Percentiles rank a stretch among this genome's conserved stretches.
These are phyloP conservation scores for Archips xylosteana DNA, from an alignment of 2,888 invertebrate genomes.

Conservation along the genomic window DNA sequence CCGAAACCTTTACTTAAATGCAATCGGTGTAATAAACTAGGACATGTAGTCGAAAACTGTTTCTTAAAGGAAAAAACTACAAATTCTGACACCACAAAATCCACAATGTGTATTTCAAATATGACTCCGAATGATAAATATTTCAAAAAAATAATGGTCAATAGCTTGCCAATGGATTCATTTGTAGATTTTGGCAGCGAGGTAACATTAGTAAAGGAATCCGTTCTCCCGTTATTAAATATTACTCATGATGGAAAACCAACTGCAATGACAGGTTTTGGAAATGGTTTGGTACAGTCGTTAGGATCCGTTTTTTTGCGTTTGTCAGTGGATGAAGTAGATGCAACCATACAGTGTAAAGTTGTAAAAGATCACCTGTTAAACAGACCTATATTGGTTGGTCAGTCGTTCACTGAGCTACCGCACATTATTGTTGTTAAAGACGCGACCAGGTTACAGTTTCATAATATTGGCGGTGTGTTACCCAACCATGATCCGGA, in stretches of 20 bases:
- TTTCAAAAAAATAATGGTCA: background rate
- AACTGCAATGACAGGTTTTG: conserved; percentile 23
- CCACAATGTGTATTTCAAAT: background rate
- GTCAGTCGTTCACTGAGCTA: conserved; percentile 25
- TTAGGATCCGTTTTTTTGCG: background rate
- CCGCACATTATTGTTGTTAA: conserved; percentile 16
- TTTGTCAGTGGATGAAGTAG: conserved; percentile 13
- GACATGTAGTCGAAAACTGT: background rate
- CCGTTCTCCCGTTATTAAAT: background rate
- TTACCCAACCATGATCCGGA: background rate
- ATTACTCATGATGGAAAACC: background rate
- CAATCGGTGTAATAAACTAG: background rate
- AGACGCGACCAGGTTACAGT: conserved; percentile 1
- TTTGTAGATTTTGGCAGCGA: conserved; percentile 5
- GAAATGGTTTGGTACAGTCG: conserved; percentile 15
- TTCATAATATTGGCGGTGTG: background rate
- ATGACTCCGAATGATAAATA: background rate
- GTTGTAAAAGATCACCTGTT: conserved; percentile 17
- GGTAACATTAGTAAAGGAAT: background rate
- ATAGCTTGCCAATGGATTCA: background rate
- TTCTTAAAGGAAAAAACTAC: background rate
- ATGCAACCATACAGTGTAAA: background rate
- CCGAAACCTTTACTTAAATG: conserved; percentile 1
- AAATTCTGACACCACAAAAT: background rate
- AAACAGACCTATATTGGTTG: conserved; percentile 13